Base-by-base conservation (phyloP, 1,140 invertebrate genomes). In the Paraescarpia echinospica region DNA sequence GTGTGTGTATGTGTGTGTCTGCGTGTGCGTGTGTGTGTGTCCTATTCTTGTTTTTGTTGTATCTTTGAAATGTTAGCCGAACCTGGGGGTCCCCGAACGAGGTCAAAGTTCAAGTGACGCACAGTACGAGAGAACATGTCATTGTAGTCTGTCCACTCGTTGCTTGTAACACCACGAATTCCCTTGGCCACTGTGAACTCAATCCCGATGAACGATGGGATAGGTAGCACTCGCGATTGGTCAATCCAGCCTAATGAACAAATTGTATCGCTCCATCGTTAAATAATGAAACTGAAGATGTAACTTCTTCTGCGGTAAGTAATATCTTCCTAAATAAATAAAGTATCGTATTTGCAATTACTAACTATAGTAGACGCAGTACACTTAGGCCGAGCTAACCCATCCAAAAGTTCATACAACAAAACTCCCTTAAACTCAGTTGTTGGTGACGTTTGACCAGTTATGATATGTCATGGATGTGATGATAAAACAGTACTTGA, bases 201-300 rank as follows among this genome's bases (percentile, higher is more conserved):
- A 18, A n/a, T 34, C 33, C 89, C 89, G 6, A 90, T 34, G 35
- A 9, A 90, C 14, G 34, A 34, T 22, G 89, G 89, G 33, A 90
- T 90, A 35, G 33, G 4, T 18, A 34, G 6, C 33, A 90, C 35
- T 18, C n/a, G 34, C 89, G 33, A 34, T 35, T 90, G 89, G 35
- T 90, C 89, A 34, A 90, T 34, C 89, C 89, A 90, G 33, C 89
- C 89, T 90, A 22, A 31, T 33, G 27, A 90, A 90, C 33, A 33
- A 90, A 90, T 4, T 0, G 22, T 12, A 77, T 77, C 22, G 22
- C 59, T 77, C 27, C 59, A 27, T 27, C 9, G 22, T 77, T 77
- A 77, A 4, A 77, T 31, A 27, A 18, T 77, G 59, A 77, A 77
- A 27, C 22, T 77, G 4, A 77, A 77, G 14, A 77, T 77, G 27